phyloP scores from a whole-genome alignment of 1,140 invertebrate genomes.

The Phthorimaea operculella region DNA sequence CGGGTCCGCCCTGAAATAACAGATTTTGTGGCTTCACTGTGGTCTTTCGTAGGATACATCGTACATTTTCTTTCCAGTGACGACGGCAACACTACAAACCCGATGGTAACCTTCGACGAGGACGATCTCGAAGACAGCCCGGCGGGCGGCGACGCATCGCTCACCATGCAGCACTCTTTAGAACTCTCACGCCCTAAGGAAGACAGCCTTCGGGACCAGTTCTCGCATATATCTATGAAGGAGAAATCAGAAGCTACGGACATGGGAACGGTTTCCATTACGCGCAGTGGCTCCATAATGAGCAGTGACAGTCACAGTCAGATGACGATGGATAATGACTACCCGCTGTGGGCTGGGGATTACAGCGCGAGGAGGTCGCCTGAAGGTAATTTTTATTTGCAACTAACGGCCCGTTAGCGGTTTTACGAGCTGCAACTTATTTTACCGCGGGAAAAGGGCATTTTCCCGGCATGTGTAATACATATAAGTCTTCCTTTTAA shows the following conservation, averaged over 20 bases:
- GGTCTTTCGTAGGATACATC: too few species aligned
- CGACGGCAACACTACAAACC: slow-evolving; percentile 80
- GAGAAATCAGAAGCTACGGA: slow-evolving; percentile 10
- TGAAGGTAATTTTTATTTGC: slow-evolving; percentile 44
- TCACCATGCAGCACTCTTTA: background rate
- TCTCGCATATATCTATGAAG: slow-evolving; percentile 17
- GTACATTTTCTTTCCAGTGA: slow-evolving; percentile 70
- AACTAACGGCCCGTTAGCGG: background rate
- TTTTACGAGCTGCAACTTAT: too few species aligned
- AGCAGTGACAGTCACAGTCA: slow-evolving; percentile 15
- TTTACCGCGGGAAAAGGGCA: too few species aligned
- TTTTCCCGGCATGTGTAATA: too few species aligned
- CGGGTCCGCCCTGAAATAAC: too few species aligned
- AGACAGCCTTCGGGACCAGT: slow-evolving; percentile 18
- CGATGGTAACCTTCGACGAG: slow-evolving; percentile 86
- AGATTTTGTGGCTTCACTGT: too few species aligned
- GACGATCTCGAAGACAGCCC: slow-evolving; percentile 80
- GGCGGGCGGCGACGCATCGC: background rate
- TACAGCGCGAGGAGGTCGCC: slow-evolving; percentile 59
- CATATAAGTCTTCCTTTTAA: too few species aligned
- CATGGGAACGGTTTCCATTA: slow-evolving; percentile 6
- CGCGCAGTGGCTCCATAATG: slow-evolving; percentile 12
- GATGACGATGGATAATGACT: slow-evolving; percentile 34
- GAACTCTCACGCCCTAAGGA: slow-evolving; percentile 7
- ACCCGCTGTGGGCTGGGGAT: slow-evolving; percentile 53